Conservation (phyloP, 1,140 invertebrate species). For the Drosophila asahinai region DNA sequence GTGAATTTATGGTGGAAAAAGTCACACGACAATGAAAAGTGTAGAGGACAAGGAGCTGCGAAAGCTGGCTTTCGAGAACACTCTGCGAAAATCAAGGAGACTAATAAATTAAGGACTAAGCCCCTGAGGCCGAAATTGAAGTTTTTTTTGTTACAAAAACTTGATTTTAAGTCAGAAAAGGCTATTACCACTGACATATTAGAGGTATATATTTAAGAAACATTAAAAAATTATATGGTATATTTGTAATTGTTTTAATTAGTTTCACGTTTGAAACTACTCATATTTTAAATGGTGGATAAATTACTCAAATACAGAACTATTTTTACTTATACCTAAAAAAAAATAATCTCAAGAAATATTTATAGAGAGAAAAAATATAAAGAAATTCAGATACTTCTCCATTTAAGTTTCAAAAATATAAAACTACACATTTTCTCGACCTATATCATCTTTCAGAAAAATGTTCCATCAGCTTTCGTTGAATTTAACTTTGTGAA, state of each 20-base stretch:
- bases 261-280: too few relatives aligned
- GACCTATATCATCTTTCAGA: not conserved
- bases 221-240: too few relatives aligned
- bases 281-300: too few relatives aligned
- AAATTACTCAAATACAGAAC: too few relatives aligned
- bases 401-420: not conserved
- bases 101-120: conserved; percentile 13
- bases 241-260: too few relatives aligned
- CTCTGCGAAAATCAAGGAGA: conserved; percentile 13
- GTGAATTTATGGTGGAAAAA: conserved; percentile 73
- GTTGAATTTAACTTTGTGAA: conserved; percentile 21
- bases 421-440: not conserved
- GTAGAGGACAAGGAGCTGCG: conserved; percentile 1
- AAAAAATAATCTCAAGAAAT: too few relatives aligned
- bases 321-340: too few relatives aligned
- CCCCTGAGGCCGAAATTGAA: not conserved
- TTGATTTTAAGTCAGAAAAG: not conserved
- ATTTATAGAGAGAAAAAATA: too few relatives aligned
- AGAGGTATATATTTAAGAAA: too few relatives aligned
- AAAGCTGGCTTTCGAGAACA: conserved; percentile 17
- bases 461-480: conserved; percentile 4
- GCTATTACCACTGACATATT: too few relatives aligned
- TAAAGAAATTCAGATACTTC: too few relatives aligned
- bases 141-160: not conserved
- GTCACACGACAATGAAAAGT: conserved; percentile 55